Evolutionary conservation across 2,888 invertebrate genomes (phyloP).

Genomic region (Pseudolycoriella hygida): DNA sequence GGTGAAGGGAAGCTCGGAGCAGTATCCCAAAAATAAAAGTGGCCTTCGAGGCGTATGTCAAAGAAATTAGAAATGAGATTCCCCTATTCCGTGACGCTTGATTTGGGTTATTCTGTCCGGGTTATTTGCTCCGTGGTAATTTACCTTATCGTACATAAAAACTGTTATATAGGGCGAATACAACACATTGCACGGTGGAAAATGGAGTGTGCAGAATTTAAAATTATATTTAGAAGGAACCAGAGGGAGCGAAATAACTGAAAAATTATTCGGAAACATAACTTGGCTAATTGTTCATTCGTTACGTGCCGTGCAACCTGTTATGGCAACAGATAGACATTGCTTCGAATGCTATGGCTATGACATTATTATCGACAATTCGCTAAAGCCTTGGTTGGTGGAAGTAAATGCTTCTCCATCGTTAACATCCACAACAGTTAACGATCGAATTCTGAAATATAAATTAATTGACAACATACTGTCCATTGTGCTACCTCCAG

Average conservation of each 20-base stretch:
- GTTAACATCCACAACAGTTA: conserved; percentile 81
- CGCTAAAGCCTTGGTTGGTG: conserved; percentile 84
- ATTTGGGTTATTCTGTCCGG: too few relatives aligned
- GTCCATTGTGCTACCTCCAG: conserved; percentile 74
- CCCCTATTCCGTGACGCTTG: too few relatives aligned
- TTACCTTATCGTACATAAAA: too few relatives aligned
- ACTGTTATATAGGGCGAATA: conserved; percentile 56
- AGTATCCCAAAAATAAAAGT: too few relatives aligned
- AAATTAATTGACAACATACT: conserved; percentile 86
- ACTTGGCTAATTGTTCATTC: conserved; percentile 85
- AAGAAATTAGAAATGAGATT: too few relatives aligned
- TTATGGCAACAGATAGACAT: conserved; percentile 79
- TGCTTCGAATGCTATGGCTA: conserved; percentile 75
- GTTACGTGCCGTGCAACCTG: conserved; percentile 77
- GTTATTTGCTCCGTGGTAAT: too few relatives aligned
- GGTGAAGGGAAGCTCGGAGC: too few relatives aligned
- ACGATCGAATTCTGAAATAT: conserved; percentile 84
- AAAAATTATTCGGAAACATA: conserved; percentile 74
- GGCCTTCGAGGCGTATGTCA: too few relatives aligned
- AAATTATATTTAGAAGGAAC: conserved; percentile 81
- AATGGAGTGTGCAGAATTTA: conserved; percentile 83
- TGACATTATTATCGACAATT: conserved; percentile 89
- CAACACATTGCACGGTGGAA: conserved; percentile 85
- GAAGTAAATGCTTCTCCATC: conserved; percentile 91
- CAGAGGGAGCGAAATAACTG: conserved; percentile 71